Conservation (phyloP, 1,140 invertebrate species). For the Drosophila eugracilis region DNA sequence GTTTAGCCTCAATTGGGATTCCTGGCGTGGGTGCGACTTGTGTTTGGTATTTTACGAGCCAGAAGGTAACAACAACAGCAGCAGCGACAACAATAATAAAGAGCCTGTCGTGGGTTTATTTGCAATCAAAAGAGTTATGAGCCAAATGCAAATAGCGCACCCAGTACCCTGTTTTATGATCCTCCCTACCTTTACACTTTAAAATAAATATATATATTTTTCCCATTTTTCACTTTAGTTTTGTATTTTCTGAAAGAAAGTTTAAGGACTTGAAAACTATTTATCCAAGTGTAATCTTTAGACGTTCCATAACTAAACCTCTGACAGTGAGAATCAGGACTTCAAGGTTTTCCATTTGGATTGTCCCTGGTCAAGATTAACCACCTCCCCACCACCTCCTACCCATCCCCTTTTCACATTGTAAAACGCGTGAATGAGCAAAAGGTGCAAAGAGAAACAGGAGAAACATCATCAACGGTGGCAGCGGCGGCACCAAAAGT, state of each 20-base stretch:
- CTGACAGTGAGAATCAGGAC: conserved; percentile 13
- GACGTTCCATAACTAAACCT: not conserved
- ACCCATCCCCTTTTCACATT: not conserved
- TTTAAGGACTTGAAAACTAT: not conserved
- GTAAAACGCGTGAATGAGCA: conserved; percentile 45
- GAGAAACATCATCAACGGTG: conserved; percentile 29
- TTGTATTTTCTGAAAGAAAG: not conserved
- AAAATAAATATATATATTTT: conserved; percentile 8
- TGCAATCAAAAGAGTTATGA: conserved; percentile 83
- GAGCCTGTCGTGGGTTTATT: conserved; percentile 66
- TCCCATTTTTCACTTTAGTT: not conserved
- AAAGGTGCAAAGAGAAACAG: conserved; percentile 19
- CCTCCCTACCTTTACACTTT: conserved; percentile 40
- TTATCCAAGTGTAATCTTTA: conserved; percentile 7
- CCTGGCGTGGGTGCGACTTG: conserved; percentile 71
- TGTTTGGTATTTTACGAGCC: conserved; percentile 68
- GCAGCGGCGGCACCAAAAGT: conserved; percentile 35
- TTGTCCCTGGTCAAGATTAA: conserved; percentile 46
- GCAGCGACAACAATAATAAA: conserved; percentile 57
- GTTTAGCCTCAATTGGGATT: conserved; percentile 57
- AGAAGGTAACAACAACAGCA: conserved; percentile 65
- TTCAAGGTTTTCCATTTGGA: conserved; percentile 18
- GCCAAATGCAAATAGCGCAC: conserved; percentile 77
- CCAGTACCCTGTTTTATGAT: conserved; percentile 65
- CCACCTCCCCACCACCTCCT: not conserved